These are phyloP conservation scores for Metallyticus violacea DNA, from an alignment of 2,888 invertebrate species.

Conservation along the genomic window DNA sequence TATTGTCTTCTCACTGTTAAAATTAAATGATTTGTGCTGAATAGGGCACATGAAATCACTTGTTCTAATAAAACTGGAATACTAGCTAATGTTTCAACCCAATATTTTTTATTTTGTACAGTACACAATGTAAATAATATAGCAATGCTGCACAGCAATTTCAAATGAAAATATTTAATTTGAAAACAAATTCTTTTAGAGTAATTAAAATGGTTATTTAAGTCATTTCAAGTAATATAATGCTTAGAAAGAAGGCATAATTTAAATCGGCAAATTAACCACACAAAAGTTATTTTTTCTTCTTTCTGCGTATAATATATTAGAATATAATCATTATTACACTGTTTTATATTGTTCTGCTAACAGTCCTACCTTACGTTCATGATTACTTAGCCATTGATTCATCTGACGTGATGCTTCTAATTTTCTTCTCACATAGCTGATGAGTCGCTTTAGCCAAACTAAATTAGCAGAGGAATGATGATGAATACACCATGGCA, in stretches of 20 bases:
- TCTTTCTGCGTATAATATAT: neutral
- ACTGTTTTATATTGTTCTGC: conserved; percentile 27
- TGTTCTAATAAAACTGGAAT: too few species aligned
- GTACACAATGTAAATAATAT: neutral
- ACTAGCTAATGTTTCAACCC: too few species aligned
- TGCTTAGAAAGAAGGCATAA: neutral
- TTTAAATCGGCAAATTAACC: neutral
- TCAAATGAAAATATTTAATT: neutral
- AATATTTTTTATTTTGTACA: neutral
- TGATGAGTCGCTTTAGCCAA: conserved; percentile 34
- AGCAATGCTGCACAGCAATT: neutral
- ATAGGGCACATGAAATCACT: too few species aligned
- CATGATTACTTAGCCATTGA: conserved; percentile 34
- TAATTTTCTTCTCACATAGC: conserved; percentile 32
- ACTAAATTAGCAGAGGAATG: conserved; percentile 16
- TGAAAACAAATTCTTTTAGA: neutral
- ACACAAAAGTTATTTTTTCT: neutral
- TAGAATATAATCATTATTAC: neutral
- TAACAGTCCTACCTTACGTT: conserved; percentile 31
- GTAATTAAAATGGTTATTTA: neutral
- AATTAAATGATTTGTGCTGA: too few species aligned
- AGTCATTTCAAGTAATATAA: neutral
- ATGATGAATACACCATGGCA: conserved; percentile 34
- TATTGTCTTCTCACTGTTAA: too few species aligned
- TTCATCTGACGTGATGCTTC: conserved; percentile 30